Percentiles rank a stretch among this genome's conserved stretches.
Evolutionary conservation across 2,797 vertebrate genomes (phyloP).

Genomic region (Cryptoblepharus egeriae): DNA sequence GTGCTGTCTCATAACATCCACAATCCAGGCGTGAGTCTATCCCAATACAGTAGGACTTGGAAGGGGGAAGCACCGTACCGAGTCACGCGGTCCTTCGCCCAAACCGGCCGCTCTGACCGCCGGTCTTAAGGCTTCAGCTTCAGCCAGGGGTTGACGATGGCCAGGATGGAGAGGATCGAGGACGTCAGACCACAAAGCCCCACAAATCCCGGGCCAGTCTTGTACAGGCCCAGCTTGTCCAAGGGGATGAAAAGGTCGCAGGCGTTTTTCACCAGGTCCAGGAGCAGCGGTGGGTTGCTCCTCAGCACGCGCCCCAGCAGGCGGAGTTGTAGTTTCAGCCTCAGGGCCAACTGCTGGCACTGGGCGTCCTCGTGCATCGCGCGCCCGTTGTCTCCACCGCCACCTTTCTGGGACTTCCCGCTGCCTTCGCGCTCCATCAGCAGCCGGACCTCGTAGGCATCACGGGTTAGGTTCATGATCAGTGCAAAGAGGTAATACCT

Average conservation of each 20-base stretch:
- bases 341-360: constrained; percentile 35
- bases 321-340: constrained; percentile 73
- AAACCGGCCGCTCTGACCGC: too few relatives aligned
- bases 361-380: constrained; percentile 27
- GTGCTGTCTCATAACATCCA: too few relatives aligned
- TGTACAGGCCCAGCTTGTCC: constrained; percentile 85
- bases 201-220: constrained; percentile 80
- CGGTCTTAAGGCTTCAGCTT: constrained; percentile 88
- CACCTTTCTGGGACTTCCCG: constrained; percentile 31
- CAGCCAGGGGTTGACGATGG: constrained; percentile 89
- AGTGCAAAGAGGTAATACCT: constrained; percentile 94
- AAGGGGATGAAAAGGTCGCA: constrained; percentile 88
- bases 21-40: too few relatives aligned
- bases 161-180: constrained; percentile 88
- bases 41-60: rapidly evolving
- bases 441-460: constrained; percentile 86
- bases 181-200: constrained; percentile 90
- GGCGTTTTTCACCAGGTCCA: constrained; percentile 87
- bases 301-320: constrained; percentile 80
- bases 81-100: too few relatives aligned
- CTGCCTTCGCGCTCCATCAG: constrained; percentile 83
- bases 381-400: not conserved
- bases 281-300: constrained; percentile 86
- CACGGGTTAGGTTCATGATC: constrained; percentile 89
- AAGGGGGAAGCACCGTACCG: too few relatives aligned